Evolutionary conservation across 2,888 invertebrate species (phyloP).

Genomic region (Andricus curvator): DNA sequence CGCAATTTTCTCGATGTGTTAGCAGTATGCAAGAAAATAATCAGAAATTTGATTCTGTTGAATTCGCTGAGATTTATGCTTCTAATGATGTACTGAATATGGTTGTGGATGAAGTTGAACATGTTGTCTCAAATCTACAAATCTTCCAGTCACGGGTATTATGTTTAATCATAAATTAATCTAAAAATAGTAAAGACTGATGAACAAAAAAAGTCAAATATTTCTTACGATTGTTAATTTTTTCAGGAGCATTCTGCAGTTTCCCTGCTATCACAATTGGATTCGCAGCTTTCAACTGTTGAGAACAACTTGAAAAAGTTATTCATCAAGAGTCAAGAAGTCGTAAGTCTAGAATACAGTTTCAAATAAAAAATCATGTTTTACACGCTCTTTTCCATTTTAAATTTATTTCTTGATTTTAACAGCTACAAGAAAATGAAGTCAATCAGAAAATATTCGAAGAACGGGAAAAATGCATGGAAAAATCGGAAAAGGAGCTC

Average conservation of each 20-base stretch:
- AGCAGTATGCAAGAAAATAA: constrained; percentile 59
- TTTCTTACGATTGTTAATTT: constrained; percentile 32
- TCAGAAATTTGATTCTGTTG: constrained; percentile 51
- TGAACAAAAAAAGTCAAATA: constrained; percentile 43
- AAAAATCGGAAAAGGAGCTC: constrained; percentile 70
- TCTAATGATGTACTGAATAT: constrained; percentile 64
- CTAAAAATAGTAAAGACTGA: constrained; percentile 44
- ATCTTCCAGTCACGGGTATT: constrained; percentile 63
- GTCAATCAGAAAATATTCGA: constrained; percentile 62
- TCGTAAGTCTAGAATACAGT: constrained; percentile 61
- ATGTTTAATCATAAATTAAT: neutral
- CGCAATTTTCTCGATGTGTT: constrained; percentile 58
- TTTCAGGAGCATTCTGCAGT: constrained; percentile 58
- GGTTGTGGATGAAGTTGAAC: constrained; percentile 69
- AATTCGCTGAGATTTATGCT: constrained; percentile 57
- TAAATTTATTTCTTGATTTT: constrained; percentile 38
- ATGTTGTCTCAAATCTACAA: constrained; percentile 64
- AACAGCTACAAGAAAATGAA: constrained; percentile 67
- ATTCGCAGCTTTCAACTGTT: constrained; percentile 60
- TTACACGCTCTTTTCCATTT: constrained; percentile 16
- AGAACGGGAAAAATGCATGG: constrained; percentile 64
- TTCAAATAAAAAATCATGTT: constrained; percentile 20
- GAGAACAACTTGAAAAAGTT: constrained; percentile 66
- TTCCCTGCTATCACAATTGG: constrained; percentile 61
- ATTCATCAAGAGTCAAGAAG: constrained; percentile 65